phyloP scores from a whole-genome alignment of 2,113 vertebrate genomes.

The Rhinolophus sinicus region DNA sequence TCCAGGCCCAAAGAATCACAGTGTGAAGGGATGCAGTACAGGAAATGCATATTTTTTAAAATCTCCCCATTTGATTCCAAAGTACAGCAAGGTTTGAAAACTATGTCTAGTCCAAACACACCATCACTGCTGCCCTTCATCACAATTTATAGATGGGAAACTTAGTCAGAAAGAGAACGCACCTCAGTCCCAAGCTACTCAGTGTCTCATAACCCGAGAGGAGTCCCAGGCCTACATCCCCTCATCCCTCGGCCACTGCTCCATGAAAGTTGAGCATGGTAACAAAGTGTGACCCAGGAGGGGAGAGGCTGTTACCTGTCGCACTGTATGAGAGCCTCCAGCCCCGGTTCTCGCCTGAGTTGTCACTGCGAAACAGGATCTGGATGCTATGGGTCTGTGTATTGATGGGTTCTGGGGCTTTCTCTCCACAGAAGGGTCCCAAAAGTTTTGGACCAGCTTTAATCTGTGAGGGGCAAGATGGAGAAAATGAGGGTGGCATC shows the following conservation, averaged over 20 bases:
- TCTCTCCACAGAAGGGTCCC: conserved; percentile 94
- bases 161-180: neutral
- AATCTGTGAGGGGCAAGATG: conserved; percentile 85
- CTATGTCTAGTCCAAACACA: neutral
- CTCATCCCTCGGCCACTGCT: neutral
- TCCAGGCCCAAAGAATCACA: neutral
- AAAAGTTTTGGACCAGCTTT: conserved; percentile 85
- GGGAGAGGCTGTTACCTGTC: conserved; percentile 81
- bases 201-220: neutral
- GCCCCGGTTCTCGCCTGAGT: conserved; percentile 94
- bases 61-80: neutral
- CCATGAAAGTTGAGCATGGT: neutral
- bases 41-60: neutral
- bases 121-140: neutral
- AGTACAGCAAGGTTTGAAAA: neutral
- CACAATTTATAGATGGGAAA: neutral
- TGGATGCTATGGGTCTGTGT: conserved; percentile 87
- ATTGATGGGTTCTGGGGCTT: conserved; percentile 89
- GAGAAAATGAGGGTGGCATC: neutral
- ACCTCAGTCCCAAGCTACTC: neutral
- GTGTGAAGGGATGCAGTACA: neutral
- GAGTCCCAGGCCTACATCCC: neutral
- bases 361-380: conserved; percentile 94
- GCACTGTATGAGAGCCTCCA: conserved; percentile 93
- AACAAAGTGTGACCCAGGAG: neutral